phyloP scores from a whole-genome alignment of 2,888 invertebrate genomes.

The Hylaea fasciaria region DNA sequence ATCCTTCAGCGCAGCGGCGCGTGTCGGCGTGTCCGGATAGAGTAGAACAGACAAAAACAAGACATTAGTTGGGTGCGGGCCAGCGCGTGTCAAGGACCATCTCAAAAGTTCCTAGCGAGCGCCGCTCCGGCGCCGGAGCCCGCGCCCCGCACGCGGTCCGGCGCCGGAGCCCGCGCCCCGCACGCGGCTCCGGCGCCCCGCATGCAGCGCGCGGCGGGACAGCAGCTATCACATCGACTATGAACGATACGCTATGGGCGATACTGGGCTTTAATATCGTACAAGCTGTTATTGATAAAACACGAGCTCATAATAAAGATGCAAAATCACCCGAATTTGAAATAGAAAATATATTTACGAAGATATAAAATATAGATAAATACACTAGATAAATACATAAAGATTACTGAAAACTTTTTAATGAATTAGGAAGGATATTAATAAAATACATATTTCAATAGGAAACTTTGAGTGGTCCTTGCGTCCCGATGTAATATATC shows the following conservation, averaged over 20 bases:
- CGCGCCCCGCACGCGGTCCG: constrained; percentile 40
- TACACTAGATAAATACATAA: constrained; percentile 53
- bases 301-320: constrained; percentile 58
- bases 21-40: constrained; percentile 89
- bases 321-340: constrained; percentile 63
- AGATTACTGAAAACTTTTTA: constrained; percentile 53
- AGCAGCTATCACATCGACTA: constrained; percentile 31
- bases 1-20: constrained; percentile 90
- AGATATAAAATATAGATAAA: constrained; percentile 36
- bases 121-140: constrained; percentile 33
- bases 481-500: constrained; percentile 76
- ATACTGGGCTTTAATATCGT: constrained; percentile 53
- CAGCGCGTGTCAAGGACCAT: constrained; percentile 91
- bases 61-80: constrained; percentile 86
- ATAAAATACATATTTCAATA: constrained; percentile 67
- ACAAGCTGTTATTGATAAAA: constrained; percentile 69
- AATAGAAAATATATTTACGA: constrained; percentile 49
- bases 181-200: too few species aligned
- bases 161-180: constrained; percentile 40
- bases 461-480: constrained; percentile 93
- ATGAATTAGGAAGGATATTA: constrained; percentile 55
- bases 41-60: constrained; percentile 89
- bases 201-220: constrained; percentile 40
- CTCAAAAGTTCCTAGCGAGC: constrained; percentile 93
- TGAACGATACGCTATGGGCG: constrained; percentile 40